Conservation (phyloP, 2,113 vertebrate species). For the Aptenodytes patagonicus region DNA sequence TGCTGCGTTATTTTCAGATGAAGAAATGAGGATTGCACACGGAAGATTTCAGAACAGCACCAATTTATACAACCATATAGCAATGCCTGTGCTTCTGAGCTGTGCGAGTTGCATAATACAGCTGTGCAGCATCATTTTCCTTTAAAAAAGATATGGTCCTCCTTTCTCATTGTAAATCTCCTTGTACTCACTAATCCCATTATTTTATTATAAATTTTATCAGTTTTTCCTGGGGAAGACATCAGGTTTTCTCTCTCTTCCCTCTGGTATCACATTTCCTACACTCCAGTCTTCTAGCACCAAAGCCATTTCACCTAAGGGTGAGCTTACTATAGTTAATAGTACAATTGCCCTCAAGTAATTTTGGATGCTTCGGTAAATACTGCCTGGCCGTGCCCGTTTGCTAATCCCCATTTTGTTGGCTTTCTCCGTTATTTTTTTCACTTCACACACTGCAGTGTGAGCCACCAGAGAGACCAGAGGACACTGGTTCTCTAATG, state of each 20-base stretch:
- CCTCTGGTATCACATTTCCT: background rate
- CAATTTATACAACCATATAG: background rate
- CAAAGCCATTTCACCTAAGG: background rate
- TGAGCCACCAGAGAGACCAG: background rate
- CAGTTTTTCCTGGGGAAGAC: background rate
- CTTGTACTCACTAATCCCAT: background rate
- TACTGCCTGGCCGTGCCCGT: fast-evolving
- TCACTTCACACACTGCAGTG: background rate
- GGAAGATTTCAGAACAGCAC: background rate
- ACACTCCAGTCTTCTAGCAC: background rate
- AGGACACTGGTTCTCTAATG: background rate
- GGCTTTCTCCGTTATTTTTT: background rate
- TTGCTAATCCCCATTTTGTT: background rate
- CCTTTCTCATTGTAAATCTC: background rate
- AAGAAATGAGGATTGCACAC: background rate
- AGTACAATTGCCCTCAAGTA: background rate
- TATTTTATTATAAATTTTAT: background rate
- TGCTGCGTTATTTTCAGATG: background rate
- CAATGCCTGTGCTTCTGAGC: background rate
- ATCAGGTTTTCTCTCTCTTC: background rate
- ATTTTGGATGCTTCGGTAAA: background rate
- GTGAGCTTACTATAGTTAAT: background rate
- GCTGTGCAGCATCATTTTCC: background rate
- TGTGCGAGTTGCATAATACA: background rate
- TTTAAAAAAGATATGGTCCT: background rate